These are phyloP conservation scores for Xestoiulus laeticollis DNA, from an alignment of 2,888 invertebrate species.

Conservation along the genomic window DNA sequence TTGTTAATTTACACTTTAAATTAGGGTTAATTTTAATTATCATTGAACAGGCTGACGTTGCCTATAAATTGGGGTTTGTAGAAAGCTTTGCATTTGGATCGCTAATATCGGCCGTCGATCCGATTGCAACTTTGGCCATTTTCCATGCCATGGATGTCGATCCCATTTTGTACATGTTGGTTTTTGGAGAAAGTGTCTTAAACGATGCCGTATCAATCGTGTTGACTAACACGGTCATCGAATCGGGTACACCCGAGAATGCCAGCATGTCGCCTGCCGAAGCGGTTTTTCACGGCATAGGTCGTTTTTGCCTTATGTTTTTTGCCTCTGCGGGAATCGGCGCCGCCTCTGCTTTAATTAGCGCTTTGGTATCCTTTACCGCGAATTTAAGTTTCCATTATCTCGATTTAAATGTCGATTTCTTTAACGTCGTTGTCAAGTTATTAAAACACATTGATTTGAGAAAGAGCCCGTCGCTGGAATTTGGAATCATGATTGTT, in stretches of 20 bases:
- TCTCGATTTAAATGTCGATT: neutral
- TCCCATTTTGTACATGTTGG: conserved; percentile 98
- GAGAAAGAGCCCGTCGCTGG: conserved; percentile 95
- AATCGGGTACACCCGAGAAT: conserved; percentile 61
- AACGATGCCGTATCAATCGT: conserved; percentile 99
- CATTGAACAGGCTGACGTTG: conserved; percentile 69
- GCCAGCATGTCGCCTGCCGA: conserved; percentile 75
- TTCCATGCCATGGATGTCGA: conserved; percentile 98
- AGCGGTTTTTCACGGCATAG: conserved; percentile 86
- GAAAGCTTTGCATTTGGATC: conserved; percentile 99
- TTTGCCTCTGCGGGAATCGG: conserved; percentile 98
- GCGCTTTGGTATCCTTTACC: conserved; percentile 73
- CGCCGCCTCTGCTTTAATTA: conserved; percentile 90
- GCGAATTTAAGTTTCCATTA: neutral
- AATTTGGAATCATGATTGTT: conserved; percentile 98
- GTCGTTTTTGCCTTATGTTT: conserved; percentile 93
- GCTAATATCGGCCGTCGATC: conserved; percentile 97
- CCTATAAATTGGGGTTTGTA: conserved; percentile 90
- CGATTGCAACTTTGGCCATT: conserved; percentile 98
- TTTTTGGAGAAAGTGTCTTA: conserved; percentile 94
- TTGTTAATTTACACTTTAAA: neutral
- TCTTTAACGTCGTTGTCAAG: conserved; percentile 55
- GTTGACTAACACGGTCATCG: conserved; percentile 70
- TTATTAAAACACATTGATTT: conserved; percentile 95
- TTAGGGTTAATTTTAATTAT: neutral